Evolutionary conservation across 2,888 invertebrate species (phyloP).

Genomic region (Rhingia rostrata): DNA sequence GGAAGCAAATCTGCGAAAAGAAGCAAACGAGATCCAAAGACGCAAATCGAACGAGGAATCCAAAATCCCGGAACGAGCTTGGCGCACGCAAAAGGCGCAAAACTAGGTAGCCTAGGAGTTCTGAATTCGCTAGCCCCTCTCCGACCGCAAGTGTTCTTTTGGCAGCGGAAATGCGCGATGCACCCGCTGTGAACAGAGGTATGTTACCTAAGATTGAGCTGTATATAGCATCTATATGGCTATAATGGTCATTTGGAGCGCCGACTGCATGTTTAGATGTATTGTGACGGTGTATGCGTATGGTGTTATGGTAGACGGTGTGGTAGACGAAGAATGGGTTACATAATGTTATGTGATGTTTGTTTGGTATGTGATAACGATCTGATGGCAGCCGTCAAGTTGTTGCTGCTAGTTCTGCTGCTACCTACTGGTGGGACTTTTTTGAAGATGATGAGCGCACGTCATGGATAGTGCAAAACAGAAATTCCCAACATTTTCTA

Average conservation of each 20-base stretch:
- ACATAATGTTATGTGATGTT: conserved; percentile 70
- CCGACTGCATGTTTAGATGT: background rate
- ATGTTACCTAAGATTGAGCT: conserved; percentile 54
- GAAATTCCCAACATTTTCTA: conserved; percentile 41
- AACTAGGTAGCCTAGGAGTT: background rate
- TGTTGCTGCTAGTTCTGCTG: conserved; percentile 2
- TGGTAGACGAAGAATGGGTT: conserved; percentile 72
- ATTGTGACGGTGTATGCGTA: conserved; percentile 15
- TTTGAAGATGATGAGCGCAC: conserved; percentile 46
- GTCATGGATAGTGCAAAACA: conserved; percentile 47
- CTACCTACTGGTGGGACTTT: background rate
- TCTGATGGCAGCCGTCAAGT: conserved; percentile 43
- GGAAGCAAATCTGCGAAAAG: conserved; percentile 46
- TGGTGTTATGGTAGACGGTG: conserved; percentile 61
- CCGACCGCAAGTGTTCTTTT: conserved; percentile 37
- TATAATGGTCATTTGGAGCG: conserved; percentile 72
- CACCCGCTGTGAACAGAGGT: conserved; percentile 26
- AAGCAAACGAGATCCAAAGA: background rate
- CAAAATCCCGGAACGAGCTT: conserved; percentile 63
- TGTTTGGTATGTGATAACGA: conserved; percentile 70
- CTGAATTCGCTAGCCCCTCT: background rate
- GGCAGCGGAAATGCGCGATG: conserved; percentile 63
- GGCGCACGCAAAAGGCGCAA: conserved; percentile 29
- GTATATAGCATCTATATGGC: conserved; percentile 10
- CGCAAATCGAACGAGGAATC: conserved; percentile 26